These are phyloP conservation scores for Triplophysa tibetana DNA, from an alignment of 2,113 vertebrate species.

Conservation along the genomic window DNA sequence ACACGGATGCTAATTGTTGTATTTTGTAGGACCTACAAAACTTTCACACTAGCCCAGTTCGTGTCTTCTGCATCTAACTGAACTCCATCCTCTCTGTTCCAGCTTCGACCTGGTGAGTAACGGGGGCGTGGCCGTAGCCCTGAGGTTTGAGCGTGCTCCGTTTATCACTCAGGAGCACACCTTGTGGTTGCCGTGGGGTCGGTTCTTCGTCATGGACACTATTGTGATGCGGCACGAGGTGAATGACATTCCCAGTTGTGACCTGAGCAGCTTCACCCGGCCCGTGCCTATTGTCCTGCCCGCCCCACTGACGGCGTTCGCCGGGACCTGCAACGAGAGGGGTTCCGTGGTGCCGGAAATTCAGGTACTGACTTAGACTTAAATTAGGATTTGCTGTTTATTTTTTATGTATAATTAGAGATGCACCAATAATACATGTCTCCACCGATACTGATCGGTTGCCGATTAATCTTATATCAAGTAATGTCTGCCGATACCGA, in stretches of 20 bases:
- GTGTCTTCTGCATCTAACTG: not conserved
- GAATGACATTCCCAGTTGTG: slow-evolving; percentile 97
- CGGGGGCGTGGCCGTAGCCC: slow-evolving; percentile 87
- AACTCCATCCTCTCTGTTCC: slow-evolving; percentile 55
- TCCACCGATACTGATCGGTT: too few species aligned
- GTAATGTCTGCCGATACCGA: too few species aligned
- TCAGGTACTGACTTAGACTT: slow-evolving; percentile 78
- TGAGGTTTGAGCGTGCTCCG: slow-evolving; percentile 92
- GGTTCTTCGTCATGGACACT: slow-evolving; percentile 98
- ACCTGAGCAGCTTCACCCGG: slow-evolving; percentile 93
- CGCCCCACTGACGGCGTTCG: slow-evolving; percentile 89
- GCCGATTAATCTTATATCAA: too few species aligned
- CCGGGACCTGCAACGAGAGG: slow-evolving; percentile 86
- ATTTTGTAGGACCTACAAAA: too few species aligned
- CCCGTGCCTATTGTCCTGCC: slow-evolving; percentile 89
- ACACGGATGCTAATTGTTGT: too few species aligned
- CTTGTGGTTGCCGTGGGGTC: slow-evolving; percentile 95
- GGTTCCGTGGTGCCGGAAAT: slow-evolving; percentile 92
- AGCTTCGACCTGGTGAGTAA: slow-evolving; percentile 96
- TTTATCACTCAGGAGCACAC: slow-evolving; percentile 98
- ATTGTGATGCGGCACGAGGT: slow-evolving; percentile 97
- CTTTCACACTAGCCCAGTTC: not conserved
- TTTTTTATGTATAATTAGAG: too few species aligned
- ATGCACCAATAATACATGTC: too few species aligned
- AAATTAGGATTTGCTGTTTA: too few species aligned